Base-by-base conservation (phyloP, 92 coral and sea anemone genomes). In the Chrysogorgia sp. region DNA sequence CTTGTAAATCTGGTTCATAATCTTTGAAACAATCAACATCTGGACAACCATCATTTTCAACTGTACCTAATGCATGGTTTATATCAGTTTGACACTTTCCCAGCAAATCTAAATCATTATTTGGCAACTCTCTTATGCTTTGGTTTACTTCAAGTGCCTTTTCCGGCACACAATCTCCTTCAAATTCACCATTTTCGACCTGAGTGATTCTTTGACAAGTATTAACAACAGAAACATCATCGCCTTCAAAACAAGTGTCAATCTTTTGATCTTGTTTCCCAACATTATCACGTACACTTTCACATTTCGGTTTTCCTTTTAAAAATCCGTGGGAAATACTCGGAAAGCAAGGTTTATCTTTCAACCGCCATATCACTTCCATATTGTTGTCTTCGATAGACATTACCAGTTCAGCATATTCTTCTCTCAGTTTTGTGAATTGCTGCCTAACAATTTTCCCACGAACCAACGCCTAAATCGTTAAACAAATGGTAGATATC, bases 401-500 rank as follows among this genome's bases (percentile, higher is more conserved):
- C 17, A 21, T 47, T 3, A 89, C 88, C 78, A 91, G 77, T 33
- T 77, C 75, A 52, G 83, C 87, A 81, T 88, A 93, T 30, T 91
- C 89, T 34, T 70, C 72, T 32, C 80, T 84, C 23, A 93, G 83
- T 55, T 84, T 71, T 47, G 69, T 74, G 21, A 93, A 80, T 41
- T 89, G 82, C 48, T 77, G 81, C 9, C 98, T 85, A 17, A 85
- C 81, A 24, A 82, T 71, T 67, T 63, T 78, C 17, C 98, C 93
- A 60, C 98, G 90, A 22, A 87, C 67, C 61, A 74, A 55, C 43
- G 96, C 92, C 98, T 93, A 28, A 40, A 84, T 57, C 24, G 10
- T 62, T 2, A 63, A 57, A 34, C 1, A 24, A 34, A 26, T 22
- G 17, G 28, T 34, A 34, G 23, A 45, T 35, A 34, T 21, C 7